Percentiles rank a stretch among this genome's conserved stretches.
These are phyloP conservation scores for Orchesella flavescens DNA, from an alignment of 2,888 invertebrate species.

Conservation along the genomic window DNA sequence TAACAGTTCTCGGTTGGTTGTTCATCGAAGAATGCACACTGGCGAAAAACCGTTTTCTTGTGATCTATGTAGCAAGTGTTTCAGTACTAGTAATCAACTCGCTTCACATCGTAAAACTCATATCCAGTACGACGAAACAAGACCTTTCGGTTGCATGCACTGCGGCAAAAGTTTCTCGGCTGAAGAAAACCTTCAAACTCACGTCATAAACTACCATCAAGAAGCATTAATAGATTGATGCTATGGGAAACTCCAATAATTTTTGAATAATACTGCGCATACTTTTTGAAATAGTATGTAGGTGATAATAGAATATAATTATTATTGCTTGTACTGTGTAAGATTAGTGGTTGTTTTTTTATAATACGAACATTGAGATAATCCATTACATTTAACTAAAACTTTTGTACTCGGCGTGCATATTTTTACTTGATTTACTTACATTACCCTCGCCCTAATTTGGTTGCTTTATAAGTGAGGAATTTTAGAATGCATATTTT, in stretches of 20 bases:
- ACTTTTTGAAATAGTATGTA: too few species aligned
- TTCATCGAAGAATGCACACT: conserved; percentile 68
- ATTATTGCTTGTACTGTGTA: too few species aligned
- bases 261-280: neutral
- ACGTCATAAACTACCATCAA: conserved; percentile 45
- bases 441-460: too few species aligned
- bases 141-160: conserved; percentile 40
- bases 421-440: too few species aligned
- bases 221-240: neutral
- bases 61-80: conserved; percentile 53
- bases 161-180: conserved; percentile 48
- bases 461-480: too few species aligned
- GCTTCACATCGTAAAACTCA: conserved; percentile 48
- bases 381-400: too few species aligned
- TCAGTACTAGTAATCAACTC: conserved; percentile 53
- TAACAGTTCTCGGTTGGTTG: conserved; percentile 68
- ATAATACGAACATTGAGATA: too few species aligned
- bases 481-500: too few species aligned
- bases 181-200: conserved; percentile 40
- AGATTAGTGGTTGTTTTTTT: too few species aligned
- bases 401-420: too few species aligned
- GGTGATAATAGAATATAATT: too few species aligned
- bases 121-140: conserved; percentile 34
- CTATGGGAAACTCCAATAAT: neutral
- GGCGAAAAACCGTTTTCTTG: conserved; percentile 68